Percentiles rank a stretch among this genome's conserved stretches.
Conservation (phyloP, 2,113 vertebrate genomes). For the Upupa epops region DNA sequence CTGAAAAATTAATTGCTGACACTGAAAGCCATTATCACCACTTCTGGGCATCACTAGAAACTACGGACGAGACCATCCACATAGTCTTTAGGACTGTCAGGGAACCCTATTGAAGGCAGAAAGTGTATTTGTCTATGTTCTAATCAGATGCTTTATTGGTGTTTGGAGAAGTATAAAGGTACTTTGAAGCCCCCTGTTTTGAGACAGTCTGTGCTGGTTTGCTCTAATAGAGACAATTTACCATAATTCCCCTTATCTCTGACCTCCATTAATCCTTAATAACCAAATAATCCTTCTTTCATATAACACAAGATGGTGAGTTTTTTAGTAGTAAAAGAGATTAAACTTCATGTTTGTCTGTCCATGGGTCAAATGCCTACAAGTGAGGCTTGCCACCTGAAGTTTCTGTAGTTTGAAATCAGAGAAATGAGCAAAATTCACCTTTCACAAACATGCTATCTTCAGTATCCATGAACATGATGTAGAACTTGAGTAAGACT, state of each 20-base stretch:
- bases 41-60: background rate
- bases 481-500: background rate
- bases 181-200: background rate
- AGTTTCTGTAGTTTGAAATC: background rate
- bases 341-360: background rate
- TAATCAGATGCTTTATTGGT: background rate
- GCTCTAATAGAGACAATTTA: background rate
- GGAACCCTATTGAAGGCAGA: background rate
- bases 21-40: background rate
- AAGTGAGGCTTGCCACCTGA: fast-evolving
- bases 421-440: background rate
- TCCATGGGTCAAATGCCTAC: background rate
- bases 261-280: background rate
- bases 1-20: no score
- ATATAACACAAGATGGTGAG: background rate
- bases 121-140: background rate
- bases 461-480: background rate
- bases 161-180: background rate
- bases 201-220: background rate
- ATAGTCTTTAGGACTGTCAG: fast-evolving
- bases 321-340: background rate
- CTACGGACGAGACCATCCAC: background rate
- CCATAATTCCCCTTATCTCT: background rate
- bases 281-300: background rate
- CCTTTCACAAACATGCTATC: background rate